Conservation (phyloP, 2,113 vertebrate genomes). For the Cairina moschata region DNA sequence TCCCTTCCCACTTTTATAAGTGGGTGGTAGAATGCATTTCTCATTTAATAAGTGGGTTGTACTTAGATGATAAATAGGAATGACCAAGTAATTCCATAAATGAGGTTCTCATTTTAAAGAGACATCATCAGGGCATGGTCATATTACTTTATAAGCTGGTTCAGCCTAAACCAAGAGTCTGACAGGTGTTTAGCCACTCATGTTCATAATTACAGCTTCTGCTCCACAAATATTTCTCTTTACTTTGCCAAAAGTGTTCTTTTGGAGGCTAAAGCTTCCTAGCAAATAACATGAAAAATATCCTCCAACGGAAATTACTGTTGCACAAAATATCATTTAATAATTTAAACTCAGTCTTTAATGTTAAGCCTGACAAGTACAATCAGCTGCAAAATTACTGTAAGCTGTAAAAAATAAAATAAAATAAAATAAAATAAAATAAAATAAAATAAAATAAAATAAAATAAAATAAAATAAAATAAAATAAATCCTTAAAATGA, state of each 20-base stretch:
- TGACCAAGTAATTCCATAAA: background rate
- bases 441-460: background rate
- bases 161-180: background rate
- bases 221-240: conserved; percentile 38
- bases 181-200: conserved; percentile 13
- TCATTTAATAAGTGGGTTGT: background rate
- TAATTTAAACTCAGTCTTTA: conserved; percentile 40
- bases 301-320: conserved; percentile 8
- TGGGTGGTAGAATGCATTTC: background rate
- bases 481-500: background rate
- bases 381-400: conserved; percentile 17
- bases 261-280: background rate
- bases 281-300: conserved; percentile 39
- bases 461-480: background rate
- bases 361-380: background rate
- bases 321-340: conserved; percentile 36
- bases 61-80: background rate
- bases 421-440: background rate
- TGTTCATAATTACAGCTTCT: conserved; percentile 32
- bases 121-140: background rate
- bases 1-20: background rate
- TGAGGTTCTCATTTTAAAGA: background rate
- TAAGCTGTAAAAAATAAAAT: background rate
- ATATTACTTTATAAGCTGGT: background rate
- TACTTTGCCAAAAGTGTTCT: conserved; percentile 31